Evolutionary conservation across 2,797 vertebrate genomes (phyloP).

Genomic region (Tokudaia muenninki): DNA sequence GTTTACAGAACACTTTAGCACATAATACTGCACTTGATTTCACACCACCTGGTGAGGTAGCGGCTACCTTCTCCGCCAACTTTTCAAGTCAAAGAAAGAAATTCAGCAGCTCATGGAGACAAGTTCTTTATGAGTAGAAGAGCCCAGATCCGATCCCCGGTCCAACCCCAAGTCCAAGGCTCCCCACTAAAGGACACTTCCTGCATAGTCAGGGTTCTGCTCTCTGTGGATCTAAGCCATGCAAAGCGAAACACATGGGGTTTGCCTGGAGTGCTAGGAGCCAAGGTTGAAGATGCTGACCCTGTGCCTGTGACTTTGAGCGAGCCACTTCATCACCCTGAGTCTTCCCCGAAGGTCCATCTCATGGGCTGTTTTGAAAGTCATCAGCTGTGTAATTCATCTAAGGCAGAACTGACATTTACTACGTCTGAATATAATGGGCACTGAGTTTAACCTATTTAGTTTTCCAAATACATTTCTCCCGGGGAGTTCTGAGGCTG

Average conservation of each 20-base stretch:
- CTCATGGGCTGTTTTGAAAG: neutral
- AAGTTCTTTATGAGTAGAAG: neutral
- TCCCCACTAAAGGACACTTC: neutral
- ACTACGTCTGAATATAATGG: neutral
- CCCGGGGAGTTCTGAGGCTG: neutral
- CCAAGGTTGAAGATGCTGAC: neutral
- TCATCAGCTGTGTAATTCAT: neutral
- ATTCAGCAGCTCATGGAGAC: neutral
- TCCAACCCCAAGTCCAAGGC: neutral
- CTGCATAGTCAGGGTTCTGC: rapidly evolving
- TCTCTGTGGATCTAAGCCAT: neutral
- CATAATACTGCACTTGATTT: neutral
- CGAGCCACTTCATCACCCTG: neutral
- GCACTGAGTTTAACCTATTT: neutral
- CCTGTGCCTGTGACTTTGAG: neutral
- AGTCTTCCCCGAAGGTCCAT: neutral
- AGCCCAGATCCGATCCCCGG: neutral
- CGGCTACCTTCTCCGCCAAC: neutral
- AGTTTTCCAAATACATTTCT: neutral
- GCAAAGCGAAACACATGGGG: neutral
- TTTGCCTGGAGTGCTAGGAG: neutral
- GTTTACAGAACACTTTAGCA: neutral
- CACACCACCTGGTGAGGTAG: neutral
- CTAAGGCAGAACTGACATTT: neutral
- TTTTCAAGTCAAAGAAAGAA: constrained; percentile 2